phyloP scores from a whole-genome alignment of 1,140 invertebrate genomes.

The Scylla paramamosain region DNA sequence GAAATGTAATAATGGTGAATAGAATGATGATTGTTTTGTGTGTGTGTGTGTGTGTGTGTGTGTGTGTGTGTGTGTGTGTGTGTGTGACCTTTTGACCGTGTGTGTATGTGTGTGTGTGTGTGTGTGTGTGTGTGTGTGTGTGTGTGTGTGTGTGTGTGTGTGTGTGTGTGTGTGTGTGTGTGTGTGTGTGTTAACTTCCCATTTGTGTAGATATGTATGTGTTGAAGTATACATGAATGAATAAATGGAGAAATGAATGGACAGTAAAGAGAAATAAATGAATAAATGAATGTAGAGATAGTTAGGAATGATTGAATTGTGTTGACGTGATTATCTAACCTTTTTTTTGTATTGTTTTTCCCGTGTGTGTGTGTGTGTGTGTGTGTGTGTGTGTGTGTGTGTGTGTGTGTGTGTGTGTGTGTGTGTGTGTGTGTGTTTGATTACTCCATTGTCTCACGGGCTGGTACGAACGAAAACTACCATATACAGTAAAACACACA shows the following conservation, averaged over 20 bases:
- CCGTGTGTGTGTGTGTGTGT: too few relatives aligned
- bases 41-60: slow-evolving; percentile 35
- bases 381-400: too few relatives aligned
- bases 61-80: slow-evolving; percentile 22
- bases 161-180: slow-evolving; percentile 17
- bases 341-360: too few relatives aligned
- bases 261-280: too few relatives aligned
- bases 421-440: slow-evolving; percentile 17
- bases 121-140: slow-evolving; percentile 31
- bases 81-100: background rate
- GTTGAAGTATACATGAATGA: too few relatives aligned
- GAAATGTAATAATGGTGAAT: background rate
- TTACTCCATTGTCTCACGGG: background rate
- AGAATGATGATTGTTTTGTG: background rate
- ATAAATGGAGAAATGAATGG: too few relatives aligned
- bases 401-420: too few relatives aligned
- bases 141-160: background rate
- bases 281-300: too few relatives aligned
- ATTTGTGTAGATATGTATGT: slow-evolving; percentile 15
- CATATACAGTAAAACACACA: background rate
- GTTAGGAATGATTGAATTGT: too few relatives aligned
- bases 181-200: background rate
- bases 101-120: slow-evolving; percentile 39
- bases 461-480: background rate
- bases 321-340: too few relatives aligned